These are phyloP conservation scores for Eristalis intricaria DNA, from an alignment of 2,888 invertebrate species.

Conservation along the genomic window DNA sequence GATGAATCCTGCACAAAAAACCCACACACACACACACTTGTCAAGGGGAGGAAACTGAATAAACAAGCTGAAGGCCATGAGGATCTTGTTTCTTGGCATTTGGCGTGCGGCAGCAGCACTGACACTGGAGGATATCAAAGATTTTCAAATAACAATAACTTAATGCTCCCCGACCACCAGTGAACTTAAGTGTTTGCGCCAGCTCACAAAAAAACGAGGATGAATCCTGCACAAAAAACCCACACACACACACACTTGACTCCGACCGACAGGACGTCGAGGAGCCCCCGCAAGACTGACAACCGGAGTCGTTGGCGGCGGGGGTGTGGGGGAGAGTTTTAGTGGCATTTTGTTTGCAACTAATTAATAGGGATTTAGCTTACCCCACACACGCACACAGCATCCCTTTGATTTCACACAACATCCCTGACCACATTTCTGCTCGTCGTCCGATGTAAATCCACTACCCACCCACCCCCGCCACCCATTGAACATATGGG, in stretches of 20 bases:
- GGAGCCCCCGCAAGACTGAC: background rate
- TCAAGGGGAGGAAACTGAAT: too few relatives aligned
- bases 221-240: background rate
- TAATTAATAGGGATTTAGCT: constrained; percentile 65
- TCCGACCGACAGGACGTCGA: background rate
- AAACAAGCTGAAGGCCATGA: too few relatives aligned
- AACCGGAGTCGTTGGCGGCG: background rate
- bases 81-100: too few relatives aligned
- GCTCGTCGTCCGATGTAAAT: constrained; percentile 37
- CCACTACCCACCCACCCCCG: constrained; percentile 28
- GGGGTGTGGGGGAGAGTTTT: constrained; percentile 27
- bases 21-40: too few relatives aligned
- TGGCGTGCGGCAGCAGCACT: too few relatives aligned
- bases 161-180: constrained; percentile 40
- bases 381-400: constrained; percentile 11
- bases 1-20: background rate
- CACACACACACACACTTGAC: background rate
- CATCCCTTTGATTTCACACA: constrained; percentile 27
- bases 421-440: constrained; percentile 61
- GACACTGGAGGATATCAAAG: constrained; percentile 6
- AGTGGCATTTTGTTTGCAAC: constrained; percentile 68
- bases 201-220: background rate
- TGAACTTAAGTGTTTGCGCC: constrained; percentile 40
- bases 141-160: constrained; percentile 61
- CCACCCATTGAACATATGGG: constrained; percentile 55